Evolutionary conservation across 2,888 invertebrate species (phyloP).

Genomic region (Bugulina stolonifera): DNA sequence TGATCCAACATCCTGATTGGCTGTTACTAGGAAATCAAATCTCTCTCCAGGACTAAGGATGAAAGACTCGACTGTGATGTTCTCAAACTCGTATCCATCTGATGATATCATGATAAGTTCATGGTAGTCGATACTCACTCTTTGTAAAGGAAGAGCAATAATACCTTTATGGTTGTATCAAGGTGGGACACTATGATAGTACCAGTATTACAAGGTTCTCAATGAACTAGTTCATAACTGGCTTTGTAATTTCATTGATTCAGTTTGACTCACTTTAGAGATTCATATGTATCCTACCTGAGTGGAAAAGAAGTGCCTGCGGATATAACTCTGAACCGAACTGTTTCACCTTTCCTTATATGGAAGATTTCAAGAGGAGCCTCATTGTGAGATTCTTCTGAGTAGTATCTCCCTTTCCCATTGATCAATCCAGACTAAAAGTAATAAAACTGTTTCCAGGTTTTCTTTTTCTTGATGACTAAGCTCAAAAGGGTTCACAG

Average conservation of each 20-base stretch:
- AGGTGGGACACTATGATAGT: too few species aligned
- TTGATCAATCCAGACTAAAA: neutral
- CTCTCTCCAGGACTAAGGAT: conserved; percentile 38
- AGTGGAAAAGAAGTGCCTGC: neutral
- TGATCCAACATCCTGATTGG: conserved; percentile 32
- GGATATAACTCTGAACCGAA: neutral
- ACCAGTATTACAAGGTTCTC: too few species aligned
- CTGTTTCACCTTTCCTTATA: neutral
- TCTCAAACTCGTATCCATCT: conserved; percentile 36
- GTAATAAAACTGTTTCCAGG: too few species aligned
- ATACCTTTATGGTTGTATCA: too few species aligned
- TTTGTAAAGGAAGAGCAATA: too few species aligned
- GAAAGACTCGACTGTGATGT: conserved; percentile 33
- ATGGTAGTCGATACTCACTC: conserved; percentile 30
- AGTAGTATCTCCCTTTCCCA: neutral
- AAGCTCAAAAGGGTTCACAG: too few species aligned
- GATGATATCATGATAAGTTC: conserved; percentile 33
- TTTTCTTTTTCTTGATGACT: too few species aligned
- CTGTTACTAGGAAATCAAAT: conserved; percentile 37
- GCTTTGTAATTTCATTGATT: too few species aligned
- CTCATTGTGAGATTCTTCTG: neutral
- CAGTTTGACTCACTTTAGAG: too few species aligned
- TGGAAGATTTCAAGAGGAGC: neutral
- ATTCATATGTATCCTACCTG: too few species aligned
- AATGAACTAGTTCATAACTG: too few species aligned